These are phyloP conservation scores for Tolmerus cingulatus DNA, from an alignment of 2,888 invertebrate genomes.

Conservation along the genomic window DNA sequence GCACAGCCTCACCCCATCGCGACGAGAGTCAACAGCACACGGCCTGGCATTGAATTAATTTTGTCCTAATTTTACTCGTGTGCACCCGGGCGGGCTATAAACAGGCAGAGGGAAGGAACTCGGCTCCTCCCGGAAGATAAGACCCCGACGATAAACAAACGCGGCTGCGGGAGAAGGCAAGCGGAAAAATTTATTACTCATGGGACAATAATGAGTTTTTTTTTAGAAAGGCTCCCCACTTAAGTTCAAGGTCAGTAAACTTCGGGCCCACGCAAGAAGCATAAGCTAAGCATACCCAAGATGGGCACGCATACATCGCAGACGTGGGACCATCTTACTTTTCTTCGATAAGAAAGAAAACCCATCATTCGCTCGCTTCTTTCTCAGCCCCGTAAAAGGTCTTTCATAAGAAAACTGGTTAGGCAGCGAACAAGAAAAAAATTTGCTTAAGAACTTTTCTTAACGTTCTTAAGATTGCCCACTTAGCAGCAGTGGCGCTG, in stretches of 20 bases:
- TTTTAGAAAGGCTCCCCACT: not conserved
- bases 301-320: not conserved
- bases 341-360: not conserved
- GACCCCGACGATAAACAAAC: not conserved
- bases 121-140: not conserved
- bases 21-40: not conserved
- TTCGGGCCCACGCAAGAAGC: not conserved
- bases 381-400: not conserved
- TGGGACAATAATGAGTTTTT: not conserved
- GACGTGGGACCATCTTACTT: not conserved
- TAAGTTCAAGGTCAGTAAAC: conserved; percentile 42
- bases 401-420: not conserved
- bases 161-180: not conserved
- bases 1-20: not conserved
- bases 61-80: not conserved
- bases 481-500: not conserved
- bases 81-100: not conserved
- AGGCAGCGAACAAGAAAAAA: not conserved
- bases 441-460: not conserved
- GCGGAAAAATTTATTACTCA: not conserved
- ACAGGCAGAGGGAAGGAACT: not conserved
- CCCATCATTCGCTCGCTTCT: not conserved
- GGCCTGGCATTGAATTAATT: not conserved
- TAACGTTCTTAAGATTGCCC: not conserved
- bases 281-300: not conserved